Conservation (phyloP, 37 sponge, comb jelly and placozoan species). For the Spongilla lacustris region DNA sequence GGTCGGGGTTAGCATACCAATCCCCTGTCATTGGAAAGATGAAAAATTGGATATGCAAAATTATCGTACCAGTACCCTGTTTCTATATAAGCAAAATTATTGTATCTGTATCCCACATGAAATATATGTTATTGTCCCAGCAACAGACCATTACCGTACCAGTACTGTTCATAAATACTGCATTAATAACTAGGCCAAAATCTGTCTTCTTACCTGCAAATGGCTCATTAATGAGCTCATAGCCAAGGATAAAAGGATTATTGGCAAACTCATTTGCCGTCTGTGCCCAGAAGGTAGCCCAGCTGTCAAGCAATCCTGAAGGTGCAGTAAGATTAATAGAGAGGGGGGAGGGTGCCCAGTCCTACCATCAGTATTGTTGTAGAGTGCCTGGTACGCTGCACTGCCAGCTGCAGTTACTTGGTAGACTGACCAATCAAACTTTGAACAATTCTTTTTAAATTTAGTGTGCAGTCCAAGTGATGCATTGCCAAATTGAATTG, state of each 20-base stretch:
- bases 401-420: slow-evolving; percentile 66
- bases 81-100: not conserved
- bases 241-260: slow-evolving; percentile 72
- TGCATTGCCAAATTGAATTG: too few species aligned
- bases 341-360: not conserved
- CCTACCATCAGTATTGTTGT: slow-evolving; percentile 80
- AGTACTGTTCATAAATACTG: not conserved
- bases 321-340: not conserved
- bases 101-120: not conserved
- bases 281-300: slow-evolving; percentile 78
- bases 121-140: not conserved
- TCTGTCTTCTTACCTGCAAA: slow-evolving; percentile 67
- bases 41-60: too few species aligned
- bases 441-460: slow-evolving; percentile 63
- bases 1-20: slow-evolving; percentile 56
- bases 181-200: not conserved
- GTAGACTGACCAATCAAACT: slow-evolving; percentile 66
- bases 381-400: slow-evolving; percentile 80
- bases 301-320: slow-evolving; percentile 66
- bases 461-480: too few species aligned
- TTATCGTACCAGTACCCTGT: not conserved
- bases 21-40: too few species aligned
- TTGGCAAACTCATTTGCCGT: slow-evolving; percentile 77
- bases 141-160: not conserved
- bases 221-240: slow-evolving; percentile 95